phyloP scores from a whole-genome alignment of 1,140 invertebrate species.

The Frieseomelitta varia region DNA sequence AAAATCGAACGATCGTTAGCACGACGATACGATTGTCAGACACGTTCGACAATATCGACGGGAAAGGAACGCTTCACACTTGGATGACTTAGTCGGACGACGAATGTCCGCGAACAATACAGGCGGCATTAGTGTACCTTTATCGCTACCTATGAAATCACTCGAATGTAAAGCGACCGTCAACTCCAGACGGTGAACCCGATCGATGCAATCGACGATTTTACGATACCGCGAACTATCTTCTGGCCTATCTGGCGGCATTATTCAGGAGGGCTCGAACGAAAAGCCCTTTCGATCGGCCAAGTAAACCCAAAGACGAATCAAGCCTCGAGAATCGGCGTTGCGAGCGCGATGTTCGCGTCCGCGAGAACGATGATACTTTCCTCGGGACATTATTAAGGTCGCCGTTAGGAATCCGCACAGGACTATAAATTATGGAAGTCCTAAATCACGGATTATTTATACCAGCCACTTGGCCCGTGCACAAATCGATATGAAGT shows the following conservation, averaged over 20 bases:
- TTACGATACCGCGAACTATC: neutral
- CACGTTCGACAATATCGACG: neutral
- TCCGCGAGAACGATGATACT: neutral
- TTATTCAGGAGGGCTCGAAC: neutral
- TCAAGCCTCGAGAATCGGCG: neutral
- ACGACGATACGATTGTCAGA: neutral
- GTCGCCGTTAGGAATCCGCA: constrained; percentile 1
- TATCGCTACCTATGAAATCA: constrained; percentile 14
- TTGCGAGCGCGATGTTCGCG: neutral
- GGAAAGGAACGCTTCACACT: constrained; percentile 34
- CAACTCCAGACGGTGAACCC: neutral
- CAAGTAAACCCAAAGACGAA: neutral
- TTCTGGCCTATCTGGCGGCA: neutral
- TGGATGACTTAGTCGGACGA: constrained; percentile 1
- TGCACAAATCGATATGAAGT: constrained; percentile 18
- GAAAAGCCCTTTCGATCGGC: neutral
- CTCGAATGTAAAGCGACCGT: constrained; percentile 19
- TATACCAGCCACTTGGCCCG: constrained; percentile 10
- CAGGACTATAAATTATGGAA: constrained; percentile 20
- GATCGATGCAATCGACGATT: constrained; percentile 9
- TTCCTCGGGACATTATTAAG: neutral
- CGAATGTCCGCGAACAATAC: constrained; percentile 16
- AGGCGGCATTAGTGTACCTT: constrained; percentile 8
- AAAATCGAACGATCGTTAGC: neutral
- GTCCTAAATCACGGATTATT: constrained; percentile 26